Conservation (phyloP, 2,797 vertebrate genomes). For the Anguilla marmorata region DNA sequence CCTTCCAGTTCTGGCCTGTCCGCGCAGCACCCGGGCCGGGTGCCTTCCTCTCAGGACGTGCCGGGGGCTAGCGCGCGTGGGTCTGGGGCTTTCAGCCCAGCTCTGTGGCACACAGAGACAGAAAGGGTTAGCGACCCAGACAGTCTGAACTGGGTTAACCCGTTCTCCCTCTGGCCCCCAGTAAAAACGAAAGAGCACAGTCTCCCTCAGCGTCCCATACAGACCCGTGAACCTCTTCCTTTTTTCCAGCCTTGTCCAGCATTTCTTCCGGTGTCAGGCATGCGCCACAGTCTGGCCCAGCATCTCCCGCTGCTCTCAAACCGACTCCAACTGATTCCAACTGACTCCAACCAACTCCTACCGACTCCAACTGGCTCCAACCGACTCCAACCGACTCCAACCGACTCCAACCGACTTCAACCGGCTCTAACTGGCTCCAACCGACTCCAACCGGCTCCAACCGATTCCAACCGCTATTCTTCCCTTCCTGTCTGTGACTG, state of each 20-base stretch:
- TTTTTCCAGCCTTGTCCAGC: background rate
- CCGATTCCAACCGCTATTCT: background rate
- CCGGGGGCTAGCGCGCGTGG: rapidly evolving
- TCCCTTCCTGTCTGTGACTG: background rate
- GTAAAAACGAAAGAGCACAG: background rate
- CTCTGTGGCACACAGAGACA: no score
- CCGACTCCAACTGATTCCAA: no score
- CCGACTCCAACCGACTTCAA: no score
- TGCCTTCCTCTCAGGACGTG: background rate
- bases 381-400: no score
- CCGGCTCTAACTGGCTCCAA: no score
- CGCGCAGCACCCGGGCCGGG: background rate
- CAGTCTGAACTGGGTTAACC: background rate
- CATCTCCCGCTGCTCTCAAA: no score
- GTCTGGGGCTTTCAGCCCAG: background rate
- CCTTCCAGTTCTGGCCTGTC: background rate
- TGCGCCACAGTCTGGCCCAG: background rate
- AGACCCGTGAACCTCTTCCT: background rate
- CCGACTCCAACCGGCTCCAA: no score
- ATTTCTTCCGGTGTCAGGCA: background rate
- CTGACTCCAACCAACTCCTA: no score
- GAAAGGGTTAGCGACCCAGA: background rate
- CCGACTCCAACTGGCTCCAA: no score
- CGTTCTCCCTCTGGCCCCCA: background rate
- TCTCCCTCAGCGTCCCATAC: background rate